Percentiles rank a stretch among this genome's conserved stretches.
Conservation (phyloP, 2,113 vertebrate genomes). For the Rhinoderma darwinii region DNA sequence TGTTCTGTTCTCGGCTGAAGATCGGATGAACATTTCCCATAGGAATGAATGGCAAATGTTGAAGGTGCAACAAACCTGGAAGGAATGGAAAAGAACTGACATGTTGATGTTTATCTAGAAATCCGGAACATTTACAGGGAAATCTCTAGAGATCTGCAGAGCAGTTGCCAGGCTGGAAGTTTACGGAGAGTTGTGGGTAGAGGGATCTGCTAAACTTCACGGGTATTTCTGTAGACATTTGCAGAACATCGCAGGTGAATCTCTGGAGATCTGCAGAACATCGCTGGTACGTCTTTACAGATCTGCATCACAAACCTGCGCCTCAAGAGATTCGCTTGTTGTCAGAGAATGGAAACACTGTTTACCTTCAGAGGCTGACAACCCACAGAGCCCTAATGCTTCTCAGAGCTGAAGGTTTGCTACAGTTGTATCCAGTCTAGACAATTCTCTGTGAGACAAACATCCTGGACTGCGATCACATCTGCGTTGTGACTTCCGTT, state of each 20-base stretch:
- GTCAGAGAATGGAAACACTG: too few species aligned
- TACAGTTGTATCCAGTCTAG: too few species aligned
- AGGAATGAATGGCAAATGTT: neutral
- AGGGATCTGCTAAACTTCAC: neutral
- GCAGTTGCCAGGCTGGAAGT: neutral
- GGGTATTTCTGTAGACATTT: neutral
- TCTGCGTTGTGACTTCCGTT: too few species aligned
- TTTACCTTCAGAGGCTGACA: too few species aligned
- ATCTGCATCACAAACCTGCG: neutral
- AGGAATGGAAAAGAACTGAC: neutral
- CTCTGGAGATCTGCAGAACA: neutral
- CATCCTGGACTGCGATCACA: too few species aligned
- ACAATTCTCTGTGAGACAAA: too few species aligned
- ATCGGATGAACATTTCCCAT: neutral
- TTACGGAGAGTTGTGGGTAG: neutral
- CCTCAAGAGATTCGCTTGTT: too few species aligned
- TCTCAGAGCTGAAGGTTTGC: too few species aligned
- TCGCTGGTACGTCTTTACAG: neutral
- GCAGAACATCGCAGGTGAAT: neutral
- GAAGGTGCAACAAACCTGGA: neutral
- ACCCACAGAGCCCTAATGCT: too few species aligned
- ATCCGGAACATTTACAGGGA: constrained; percentile 1
- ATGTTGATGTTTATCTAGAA: neutral
- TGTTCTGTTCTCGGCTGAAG: constrained; percentile 2
- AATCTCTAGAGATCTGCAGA: neutral